Percentiles rank a stretch among this genome's conserved stretches.
Evolutionary conservation across 2,797 vertebrate genomes (phyloP).

Genomic region (Crocidura indochinensis): DNA sequence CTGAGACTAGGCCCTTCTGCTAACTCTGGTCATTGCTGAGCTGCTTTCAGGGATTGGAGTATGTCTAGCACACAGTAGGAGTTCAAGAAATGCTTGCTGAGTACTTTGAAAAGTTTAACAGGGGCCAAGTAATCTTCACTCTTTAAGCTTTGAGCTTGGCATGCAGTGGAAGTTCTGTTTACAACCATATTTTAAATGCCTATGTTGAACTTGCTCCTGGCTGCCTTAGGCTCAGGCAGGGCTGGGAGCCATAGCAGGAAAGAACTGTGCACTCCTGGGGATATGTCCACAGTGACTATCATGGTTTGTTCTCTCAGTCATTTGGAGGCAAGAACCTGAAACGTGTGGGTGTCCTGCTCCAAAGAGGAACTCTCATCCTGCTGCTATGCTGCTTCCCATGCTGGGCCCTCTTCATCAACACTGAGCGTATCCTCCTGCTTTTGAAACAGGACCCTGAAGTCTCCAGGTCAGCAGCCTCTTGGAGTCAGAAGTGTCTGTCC

Average conservation of each 20-base stretch:
- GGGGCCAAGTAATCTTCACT: no score
- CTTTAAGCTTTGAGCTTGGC: neutral
- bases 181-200: neutral
- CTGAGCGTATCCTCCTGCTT: slow-evolving; percentile 91
- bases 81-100: no score
- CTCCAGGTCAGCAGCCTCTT: slow-evolving; percentile 91
- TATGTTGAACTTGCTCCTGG: neutral
- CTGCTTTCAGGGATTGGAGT: no score
- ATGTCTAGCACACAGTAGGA: no score
- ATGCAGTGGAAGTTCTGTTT: neutral
- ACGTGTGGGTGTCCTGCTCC: slow-evolving; percentile 94
- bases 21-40: no score
- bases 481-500: neutral
- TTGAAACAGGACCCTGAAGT: slow-evolving; percentile 92
- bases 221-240: neutral
- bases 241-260: neutral
- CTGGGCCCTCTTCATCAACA: slow-evolving; percentile 95
- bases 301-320: slow-evolving; percentile 49
- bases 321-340: slow-evolving; percentile 93
- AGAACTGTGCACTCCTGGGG: neutral
- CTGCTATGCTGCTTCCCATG: slow-evolving; percentile 94
- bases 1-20: neutral
- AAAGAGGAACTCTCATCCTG: slow-evolving; percentile 92
- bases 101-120: no score
- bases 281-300: no score